A percentile compares a stretch with the other conserved stretches of the same genome.
Evolutionary conservation across 2,888 invertebrate species (phyloP).

Genomic region (Cremastinae sp.): DNA sequence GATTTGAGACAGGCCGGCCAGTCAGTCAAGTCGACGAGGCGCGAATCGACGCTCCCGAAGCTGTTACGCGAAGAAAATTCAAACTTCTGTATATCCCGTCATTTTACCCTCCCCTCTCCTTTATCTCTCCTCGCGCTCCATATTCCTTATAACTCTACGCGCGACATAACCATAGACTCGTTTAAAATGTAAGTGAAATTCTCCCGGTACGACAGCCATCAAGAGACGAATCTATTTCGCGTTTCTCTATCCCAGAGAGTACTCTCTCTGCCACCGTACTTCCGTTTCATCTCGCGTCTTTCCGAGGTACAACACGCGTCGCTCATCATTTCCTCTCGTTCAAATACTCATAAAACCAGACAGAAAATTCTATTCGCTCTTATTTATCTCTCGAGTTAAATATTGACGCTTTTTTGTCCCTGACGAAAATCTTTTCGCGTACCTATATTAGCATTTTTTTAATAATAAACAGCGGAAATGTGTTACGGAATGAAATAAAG

Average conservation of each 20-base stretch:
- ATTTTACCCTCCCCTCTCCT: conserved; percentile 3
- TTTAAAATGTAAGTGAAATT: conserved; percentile 3
- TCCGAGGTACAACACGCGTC: too few relatives aligned
- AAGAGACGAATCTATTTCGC: conserved; percentile 14
- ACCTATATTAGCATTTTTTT: background rate
- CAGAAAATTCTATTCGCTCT: too few relatives aligned
- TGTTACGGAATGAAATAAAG: background rate
- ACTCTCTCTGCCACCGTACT: conserved; percentile 22
- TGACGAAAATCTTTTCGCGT: too few relatives aligned
- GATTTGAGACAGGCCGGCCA: conserved; percentile 60
- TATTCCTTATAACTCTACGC: too few relatives aligned
- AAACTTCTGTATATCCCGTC: conserved; percentile 12
- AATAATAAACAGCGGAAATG: background rate
- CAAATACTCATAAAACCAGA: background rate
- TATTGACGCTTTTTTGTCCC: too few relatives aligned
- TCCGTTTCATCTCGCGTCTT: background rate
- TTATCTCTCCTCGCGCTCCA: background rate
- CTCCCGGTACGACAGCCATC: conserved; percentile 22
- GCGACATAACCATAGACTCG: too few relatives aligned
- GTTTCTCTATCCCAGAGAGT: background rate
- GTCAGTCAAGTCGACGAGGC: conserved; percentile 63
- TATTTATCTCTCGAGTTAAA: too few relatives aligned
- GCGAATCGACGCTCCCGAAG: conserved; percentile 63
- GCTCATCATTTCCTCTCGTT: conserved; percentile 16
- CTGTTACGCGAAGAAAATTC: conserved; percentile 52